Evolutionary conservation across 2,797 vertebrate genomes (phyloP).

Genomic region (Myripristis murdjan): DNA sequence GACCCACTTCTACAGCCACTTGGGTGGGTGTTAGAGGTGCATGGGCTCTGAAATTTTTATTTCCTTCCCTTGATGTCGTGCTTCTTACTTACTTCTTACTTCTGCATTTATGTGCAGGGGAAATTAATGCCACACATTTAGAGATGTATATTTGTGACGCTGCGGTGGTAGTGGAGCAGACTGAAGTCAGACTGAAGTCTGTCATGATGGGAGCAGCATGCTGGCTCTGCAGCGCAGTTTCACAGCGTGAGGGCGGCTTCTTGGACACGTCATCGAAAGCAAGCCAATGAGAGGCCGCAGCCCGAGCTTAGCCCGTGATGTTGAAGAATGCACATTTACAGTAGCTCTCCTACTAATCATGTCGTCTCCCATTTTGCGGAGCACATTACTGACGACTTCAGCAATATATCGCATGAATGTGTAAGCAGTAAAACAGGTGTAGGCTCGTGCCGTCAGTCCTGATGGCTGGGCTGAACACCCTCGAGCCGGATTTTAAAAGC

Average conservation of each 20-base stretch:
- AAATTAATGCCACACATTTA: neutral
- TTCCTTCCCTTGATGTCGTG: neutral
- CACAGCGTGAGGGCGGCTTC: constrained; percentile 22
- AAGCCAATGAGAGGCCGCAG: constrained; percentile 61
- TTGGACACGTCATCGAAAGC: constrained; percentile 54
- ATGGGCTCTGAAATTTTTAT: neutral
- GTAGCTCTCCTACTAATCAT: constrained; percentile 17
- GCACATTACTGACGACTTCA: neutral
- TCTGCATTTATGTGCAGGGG: neutral
- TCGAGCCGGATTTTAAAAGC: constrained; percentile 5
- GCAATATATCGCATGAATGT: neutral
- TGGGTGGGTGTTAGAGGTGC: too few relatives aligned
- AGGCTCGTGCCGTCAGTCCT: neutral
- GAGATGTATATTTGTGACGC: too few relatives aligned
- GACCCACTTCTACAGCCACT: too few relatives aligned
- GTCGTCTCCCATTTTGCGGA: neutral
- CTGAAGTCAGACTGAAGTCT: too few relatives aligned
- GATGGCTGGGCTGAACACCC: neutral
- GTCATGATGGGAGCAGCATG: too few relatives aligned
- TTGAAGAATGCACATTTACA: constrained; percentile 47
- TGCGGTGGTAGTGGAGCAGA: too few relatives aligned
- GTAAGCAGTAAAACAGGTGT: constrained; percentile 16
- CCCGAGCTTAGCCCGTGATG: constrained; percentile 44
- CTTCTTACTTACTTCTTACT: neutral
- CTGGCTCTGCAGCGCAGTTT: neutral